Conservation (phyloP, 1,140 invertebrate genomes). For the Bacillus rossius region DNA sequence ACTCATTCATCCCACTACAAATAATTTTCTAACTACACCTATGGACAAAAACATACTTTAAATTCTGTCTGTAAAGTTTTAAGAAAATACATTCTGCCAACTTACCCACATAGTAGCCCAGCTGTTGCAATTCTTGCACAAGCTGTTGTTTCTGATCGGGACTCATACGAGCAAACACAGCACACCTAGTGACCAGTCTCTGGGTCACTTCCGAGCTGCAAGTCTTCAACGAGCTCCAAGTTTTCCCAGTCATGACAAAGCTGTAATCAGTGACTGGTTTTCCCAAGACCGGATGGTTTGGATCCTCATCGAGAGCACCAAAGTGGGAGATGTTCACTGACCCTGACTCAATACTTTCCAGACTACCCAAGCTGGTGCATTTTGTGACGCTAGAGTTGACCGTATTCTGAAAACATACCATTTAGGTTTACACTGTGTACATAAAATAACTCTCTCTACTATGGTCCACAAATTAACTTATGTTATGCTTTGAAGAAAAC, state of each 20-base stretch:
- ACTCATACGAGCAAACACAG: slow-evolving; percentile 91
- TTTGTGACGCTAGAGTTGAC: no score
- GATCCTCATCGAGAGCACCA: no score
- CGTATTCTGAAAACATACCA: no score
- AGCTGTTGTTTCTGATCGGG: slow-evolving; percentile 95
- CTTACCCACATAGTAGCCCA: slow-evolving; percentile 73
- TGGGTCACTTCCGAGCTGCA: slow-evolving; percentile 65
- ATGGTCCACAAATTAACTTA: no score
- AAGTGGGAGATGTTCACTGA: no score
- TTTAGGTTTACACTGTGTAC: slow-evolving; percentile 39
- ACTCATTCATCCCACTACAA: no score
- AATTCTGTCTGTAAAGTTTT: no score
- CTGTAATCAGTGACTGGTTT: slow-evolving; percentile 39
- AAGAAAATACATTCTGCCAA: slow-evolving; percentile 12
- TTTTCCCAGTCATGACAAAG: slow-evolving; percentile 66
- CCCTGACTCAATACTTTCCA: slow-evolving; percentile 20
- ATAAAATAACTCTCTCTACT: no score
- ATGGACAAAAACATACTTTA: no score
- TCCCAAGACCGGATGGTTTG: no score
- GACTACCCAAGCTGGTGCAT: slow-evolving; percentile 3
- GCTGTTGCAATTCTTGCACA: slow-evolving; percentile 73
- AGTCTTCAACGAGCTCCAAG: slow-evolving; percentile 59
- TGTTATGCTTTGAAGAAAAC: no score
- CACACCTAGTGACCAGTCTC: slow-evolving; percentile 62
- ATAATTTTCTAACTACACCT: no score